Evolutionary conservation across 2,888 invertebrate species (phyloP), one percentile per base, ranked within the genome.

Genomic region (Euplexia lucipara): DNA sequence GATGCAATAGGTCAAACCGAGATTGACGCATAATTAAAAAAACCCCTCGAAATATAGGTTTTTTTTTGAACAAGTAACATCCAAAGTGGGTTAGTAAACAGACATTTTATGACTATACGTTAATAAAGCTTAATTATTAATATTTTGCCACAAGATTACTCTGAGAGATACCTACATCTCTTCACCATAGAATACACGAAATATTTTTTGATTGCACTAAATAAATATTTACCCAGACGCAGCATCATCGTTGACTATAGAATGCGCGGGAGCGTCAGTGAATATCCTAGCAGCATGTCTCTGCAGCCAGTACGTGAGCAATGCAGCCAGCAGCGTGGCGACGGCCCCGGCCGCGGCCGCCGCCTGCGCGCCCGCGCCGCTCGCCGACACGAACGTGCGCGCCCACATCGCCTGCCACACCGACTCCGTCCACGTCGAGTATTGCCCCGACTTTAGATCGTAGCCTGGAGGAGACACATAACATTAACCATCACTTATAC

Each of bases 361-460:
- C 22, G 79, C 74, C 2, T 83, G 76, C 45, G 95, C 93, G 54
- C 94, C 93, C 39, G 82, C 87, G 10, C 96, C 95, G 12, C 97
- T 95, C 51, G 98, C 97, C 82, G 96, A 95, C 64, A 98, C 94
- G 90, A 98, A 98, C 94, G 98, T 96, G 72, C 97, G 96, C 68
- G 98, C 97, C 81, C 96, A 96, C 81, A 98, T 96, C 60, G 96
- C 94, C 61, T 96, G 94, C 98, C 98, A 99, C 44, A 97, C 96
- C 0, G 98, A 98, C 95, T 98, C 98, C 20, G 98, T 97, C 98
- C 98, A 98, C 12, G 98, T 97, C 5, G 98, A 98, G 90, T 97
- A 99, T 81, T 95, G 78, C 14, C 97, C 97, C 0, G 98, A 98
- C 20, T 95, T 92, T 96, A 97, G 97, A 86, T 98, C 96, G 86